Evolutionary conservation across 2,113 vertebrate genomes (phyloP), one percentile per base, ranked within the genome.

Genomic region (Perognathus longimembris): DNA sequence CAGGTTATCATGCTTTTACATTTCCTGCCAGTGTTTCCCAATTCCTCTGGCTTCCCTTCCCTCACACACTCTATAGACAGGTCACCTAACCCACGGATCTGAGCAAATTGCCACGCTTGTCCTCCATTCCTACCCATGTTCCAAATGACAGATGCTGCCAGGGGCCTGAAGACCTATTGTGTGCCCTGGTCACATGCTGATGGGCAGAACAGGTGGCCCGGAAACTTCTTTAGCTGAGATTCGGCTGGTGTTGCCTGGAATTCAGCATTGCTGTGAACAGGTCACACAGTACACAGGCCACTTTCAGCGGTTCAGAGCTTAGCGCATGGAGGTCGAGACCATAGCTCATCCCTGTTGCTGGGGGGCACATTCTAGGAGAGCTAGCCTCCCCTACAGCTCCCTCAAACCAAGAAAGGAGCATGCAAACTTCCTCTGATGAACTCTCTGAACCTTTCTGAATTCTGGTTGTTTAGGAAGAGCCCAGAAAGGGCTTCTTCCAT

Each of bases 21-120:
- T 93, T 90, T 88, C 57, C 73, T 74, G 86, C 93, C 45, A 90
- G 83, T 81, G 92, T 77, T 90, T 92, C 83, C 63, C 82, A 77
- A 82, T 84, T 82, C 57, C 82, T 81, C 50, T 7, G 11, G 88
- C 71, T 70, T 32, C 15, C 89, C 36, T 83, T 89, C 89, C 54
- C 76, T 75, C 79, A 14, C 14, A 15, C 71, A 64, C 85, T 92
- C 75, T 67, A 93, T 7, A 76, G 40, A 87, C 34, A 50, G n/a
- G n/a, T n/a, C n/a, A 93, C 69, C 75, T 34, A 84, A 64, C 81
- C n/a, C 67, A 28, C 7, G 24, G 84, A 89, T 80, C 80, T 12
- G 21, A 76, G 40, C n/a, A n/a, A n/a, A n/a, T n/a, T n/a, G n/a
- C n/a, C n/a, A n/a, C n/a, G n/a, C n/a, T n/a, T n/a, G n/a, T 88